Conservation (phyloP, 2,888 invertebrate genomes). For the Philaethria dido region DNA sequence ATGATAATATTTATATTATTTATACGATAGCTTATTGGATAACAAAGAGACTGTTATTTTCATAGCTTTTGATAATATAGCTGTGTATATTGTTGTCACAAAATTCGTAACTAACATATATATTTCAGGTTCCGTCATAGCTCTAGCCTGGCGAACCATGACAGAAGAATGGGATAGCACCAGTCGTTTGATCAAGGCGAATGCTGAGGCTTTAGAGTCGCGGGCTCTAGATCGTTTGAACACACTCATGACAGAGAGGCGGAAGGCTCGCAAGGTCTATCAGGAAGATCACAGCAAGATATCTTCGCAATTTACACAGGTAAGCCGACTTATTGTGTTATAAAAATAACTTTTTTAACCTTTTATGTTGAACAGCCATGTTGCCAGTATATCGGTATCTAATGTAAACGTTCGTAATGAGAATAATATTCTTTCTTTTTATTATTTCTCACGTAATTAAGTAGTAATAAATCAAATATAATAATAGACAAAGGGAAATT, state of each 20-base stretch:
- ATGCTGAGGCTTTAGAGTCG: constrained; percentile 93
- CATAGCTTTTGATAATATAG: background rate
- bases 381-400: background rate
- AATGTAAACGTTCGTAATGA: background rate
- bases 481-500: constrained; percentile 8
- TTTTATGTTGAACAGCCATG: too few species aligned
- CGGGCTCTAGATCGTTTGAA: constrained; percentile 92
- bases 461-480: constrained; percentile 5
- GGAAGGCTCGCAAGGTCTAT: constrained; percentile 93
- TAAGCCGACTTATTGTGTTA: constrained; percentile 45
- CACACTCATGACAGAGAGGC: constrained; percentile 92
- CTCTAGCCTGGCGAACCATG: constrained; percentile 91
- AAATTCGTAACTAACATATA: background rate
- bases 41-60: background rate
- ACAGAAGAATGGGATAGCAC: constrained; percentile 95
- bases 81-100: background rate
- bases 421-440: background rate
- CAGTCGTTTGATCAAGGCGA: constrained; percentile 91
- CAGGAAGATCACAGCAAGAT: constrained; percentile 95
- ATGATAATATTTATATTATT: background rate
- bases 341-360: too few species aligned
- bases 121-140: constrained; percentile 85
- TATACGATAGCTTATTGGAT: background rate
- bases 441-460: background rate
- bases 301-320: constrained; percentile 91